These are phyloP conservation scores for Yoshiicerus persimilis DNA, from an alignment of 1,140 invertebrate genomes.

Conservation along the genomic window DNA sequence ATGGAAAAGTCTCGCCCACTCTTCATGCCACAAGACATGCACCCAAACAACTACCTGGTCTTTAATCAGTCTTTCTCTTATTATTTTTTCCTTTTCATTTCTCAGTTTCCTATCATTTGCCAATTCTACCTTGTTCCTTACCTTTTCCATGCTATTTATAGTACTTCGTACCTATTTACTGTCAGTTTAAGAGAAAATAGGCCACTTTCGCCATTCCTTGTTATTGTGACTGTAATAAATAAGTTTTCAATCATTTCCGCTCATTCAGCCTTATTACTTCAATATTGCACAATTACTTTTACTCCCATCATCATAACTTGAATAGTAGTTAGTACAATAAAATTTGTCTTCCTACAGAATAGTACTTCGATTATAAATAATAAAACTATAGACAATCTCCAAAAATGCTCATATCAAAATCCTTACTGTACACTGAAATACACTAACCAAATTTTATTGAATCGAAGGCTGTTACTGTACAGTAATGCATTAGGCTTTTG, in stretches of 20 bases:
- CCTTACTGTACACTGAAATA: not conserved
- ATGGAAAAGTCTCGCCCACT: constrained; percentile 13
- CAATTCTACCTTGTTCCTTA: too few relatives aligned
- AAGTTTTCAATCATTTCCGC: not conserved
- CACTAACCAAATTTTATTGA: too few relatives aligned
- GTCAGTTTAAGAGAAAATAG: not conserved
- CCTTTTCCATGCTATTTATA: not conserved
- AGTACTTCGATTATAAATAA: not conserved
- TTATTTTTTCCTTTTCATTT: not conserved
- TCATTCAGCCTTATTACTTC: not conserved
- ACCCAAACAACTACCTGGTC: not conserved
- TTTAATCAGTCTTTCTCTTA: not conserved
- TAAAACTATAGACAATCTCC: not conserved
- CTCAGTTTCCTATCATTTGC: not conserved
- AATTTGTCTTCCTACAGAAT: not conserved
- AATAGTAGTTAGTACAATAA: too few relatives aligned
- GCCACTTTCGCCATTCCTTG: constrained; percentile 3
- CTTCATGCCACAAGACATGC: not conserved
- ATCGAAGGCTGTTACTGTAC: too few relatives aligned
- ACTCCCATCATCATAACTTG: not conserved
- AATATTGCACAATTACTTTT: not conserved
- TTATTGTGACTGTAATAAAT: not conserved
- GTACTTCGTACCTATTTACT: not conserved
- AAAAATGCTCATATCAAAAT: not conserved
- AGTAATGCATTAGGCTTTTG: too few relatives aligned